Conservation (phyloP, 92 coral and sea anemone species). For the Paramuricea clavata region DNA sequence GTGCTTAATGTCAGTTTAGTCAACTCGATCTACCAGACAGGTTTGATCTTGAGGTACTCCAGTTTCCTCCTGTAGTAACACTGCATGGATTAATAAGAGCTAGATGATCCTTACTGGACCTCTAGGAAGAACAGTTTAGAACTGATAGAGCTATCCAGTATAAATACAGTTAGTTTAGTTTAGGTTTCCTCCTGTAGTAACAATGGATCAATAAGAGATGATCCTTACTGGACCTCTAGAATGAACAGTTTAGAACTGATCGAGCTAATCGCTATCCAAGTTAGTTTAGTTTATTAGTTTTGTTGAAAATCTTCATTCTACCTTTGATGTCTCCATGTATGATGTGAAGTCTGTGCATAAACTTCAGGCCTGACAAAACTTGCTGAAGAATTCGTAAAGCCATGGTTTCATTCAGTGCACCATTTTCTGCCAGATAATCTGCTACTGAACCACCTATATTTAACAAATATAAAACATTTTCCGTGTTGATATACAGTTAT, state of each 20-base stretch:
- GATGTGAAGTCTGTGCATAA: conserved; percentile 65
- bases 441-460: conserved; percentile 85
- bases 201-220: conserved; percentile 13
- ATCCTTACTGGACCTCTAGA: conserved; percentile 3
- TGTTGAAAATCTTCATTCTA: background rate
- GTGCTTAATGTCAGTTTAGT: too few relatives aligned
- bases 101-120: conserved; percentile 2
- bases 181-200: background rate
- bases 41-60: too few relatives aligned
- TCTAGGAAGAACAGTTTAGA: conserved; percentile 8
- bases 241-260: conserved; percentile 6
- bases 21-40: too few relatives aligned
- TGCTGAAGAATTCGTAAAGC: conserved; percentile 63
- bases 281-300: background rate
- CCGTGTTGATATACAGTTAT: too few relatives aligned
- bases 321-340: conserved; percentile 87
- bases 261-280: background rate
- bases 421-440: conserved; percentile 45
- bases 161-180: conserved; percentile 8
- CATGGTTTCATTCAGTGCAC: conserved; percentile 53
- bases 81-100: background rate
- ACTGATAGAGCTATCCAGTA: conserved; percentile 16
- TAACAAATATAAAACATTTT: background rate
- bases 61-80: background rate
- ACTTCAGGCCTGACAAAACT: conserved; percentile 63